Base-by-base conservation (phyloP, 2,113 vertebrate species). In the Sturnus vulgaris region DNA sequence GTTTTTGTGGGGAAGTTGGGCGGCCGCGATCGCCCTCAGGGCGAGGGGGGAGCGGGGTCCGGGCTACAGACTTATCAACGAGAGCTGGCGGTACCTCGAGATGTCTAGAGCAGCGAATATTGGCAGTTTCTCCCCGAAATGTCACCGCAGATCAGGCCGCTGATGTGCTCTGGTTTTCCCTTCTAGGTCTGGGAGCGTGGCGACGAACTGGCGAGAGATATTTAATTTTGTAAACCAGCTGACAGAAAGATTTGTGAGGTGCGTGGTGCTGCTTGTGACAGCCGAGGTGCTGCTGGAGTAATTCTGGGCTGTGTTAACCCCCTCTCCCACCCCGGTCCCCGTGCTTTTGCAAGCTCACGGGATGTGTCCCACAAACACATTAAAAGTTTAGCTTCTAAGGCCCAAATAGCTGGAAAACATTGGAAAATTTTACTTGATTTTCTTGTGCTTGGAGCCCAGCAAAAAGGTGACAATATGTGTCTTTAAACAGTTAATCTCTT, bases 171-270 rank as follows among this genome's bases (percentile, higher is more conserved):
- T 46, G 69, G 55, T 88, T 72, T 97, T 64, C 55, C 40, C 96
- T 96, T 42, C 47, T 97, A 99, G 99, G 93, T 99, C 99, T 13
- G 99, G 99, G 81, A 99, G 99, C 4, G 98, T 99, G 9, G 83
- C 98, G 1, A 60, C 81, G 27, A 97, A 99, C 96, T 99, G 99
- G 99, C 28, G 55, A 9, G 98, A 99, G 94, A 99, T 99, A 82
- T 99, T 98, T 93, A 95, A 98, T 47, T 99, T 99, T 80, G 99
- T 99, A 42, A 96, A 98, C 69, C 98, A 99, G 61, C 98, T 99
- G 46, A 99, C 99, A 0, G 98, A 99, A 52, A 97, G 99, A 97
- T 99, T 99, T 95, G 99, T 99, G 82, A 99, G 99, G 99, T 99
- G 96, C 96, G 86, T 92, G 77, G 75, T 52, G 44, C 72, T 95